Evolutionary conservation across 2,888 invertebrate genomes (phyloP), one percentile per base, ranked within the genome.

Genomic region (Chesias legatella): DNA sequence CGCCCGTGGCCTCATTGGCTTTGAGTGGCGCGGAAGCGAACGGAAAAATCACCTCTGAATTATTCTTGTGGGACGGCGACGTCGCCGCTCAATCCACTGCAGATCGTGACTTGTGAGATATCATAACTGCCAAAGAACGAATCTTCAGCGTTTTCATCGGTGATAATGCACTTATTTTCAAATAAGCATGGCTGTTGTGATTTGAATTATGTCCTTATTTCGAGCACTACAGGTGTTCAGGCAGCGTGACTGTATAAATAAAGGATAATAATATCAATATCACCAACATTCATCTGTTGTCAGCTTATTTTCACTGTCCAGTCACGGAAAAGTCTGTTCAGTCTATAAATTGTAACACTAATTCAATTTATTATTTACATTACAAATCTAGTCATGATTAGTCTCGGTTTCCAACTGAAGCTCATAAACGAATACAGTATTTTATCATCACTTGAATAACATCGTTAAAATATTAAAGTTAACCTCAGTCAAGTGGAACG

Each of bases 21-120:
- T 61, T 65, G 64, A 69, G 61, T 61, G 63, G 58, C 58, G 60
- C 65, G 65, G 63, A 68, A 68, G 63, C 59, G 56, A 53, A 55
- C 54, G 58, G 60, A 66, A 72, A 70, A 73, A 71, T 63, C 62
- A 65, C 58, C 60, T 59, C 58, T 53, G 63, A 67, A 63, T 65
- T 61, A 62, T 63, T 58, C 60, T 64, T 59, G 57, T 55, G 58
- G 64, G 58, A 53, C 54, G 34, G 33, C 48, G 48, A 51, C 48
- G 38, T 31, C 22, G 49, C 45, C 48, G 55, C 50, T 17, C 47
- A 48, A 46, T 43, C 50, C 35, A 46, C 42, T 43, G 45, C 38
- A 35, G 38, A 40, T 44, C 42, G 43, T 51, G 47, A 47, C 51
- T 44, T 32, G 26, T 31, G 31, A 42, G 41, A 25, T 41, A 36